These are phyloP conservation scores for Mormyrus hasselquistii DNA, from an alignment of 2,797 vertebrate genomes.

Conservation along the genomic window DNA sequence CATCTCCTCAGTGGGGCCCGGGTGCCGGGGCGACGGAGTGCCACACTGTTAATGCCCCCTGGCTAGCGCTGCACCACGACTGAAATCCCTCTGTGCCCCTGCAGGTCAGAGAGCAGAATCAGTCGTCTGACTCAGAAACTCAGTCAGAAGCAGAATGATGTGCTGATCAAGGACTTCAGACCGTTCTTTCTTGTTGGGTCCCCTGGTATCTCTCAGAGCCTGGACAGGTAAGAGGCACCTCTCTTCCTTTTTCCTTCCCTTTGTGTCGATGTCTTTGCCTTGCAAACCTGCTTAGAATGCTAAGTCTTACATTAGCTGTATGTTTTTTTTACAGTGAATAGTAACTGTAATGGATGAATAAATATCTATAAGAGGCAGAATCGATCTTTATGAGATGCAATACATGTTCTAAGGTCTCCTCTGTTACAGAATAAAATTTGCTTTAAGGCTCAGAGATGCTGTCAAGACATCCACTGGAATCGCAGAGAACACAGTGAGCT, in stretches of 20 bases:
- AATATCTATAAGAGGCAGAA: background rate
- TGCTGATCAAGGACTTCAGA: conserved; percentile 71
- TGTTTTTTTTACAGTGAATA: background rate
- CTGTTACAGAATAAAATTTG: background rate
- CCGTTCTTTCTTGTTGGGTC: conserved; percentile 61
- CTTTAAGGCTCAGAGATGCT: background rate
- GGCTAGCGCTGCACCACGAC: conserved; percentile 16
- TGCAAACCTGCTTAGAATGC: background rate
- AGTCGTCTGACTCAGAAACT: conserved; percentile 68
- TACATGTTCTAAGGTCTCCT: background rate
- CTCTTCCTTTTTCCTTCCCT: background rate
- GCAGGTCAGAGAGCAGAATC: conserved; percentile 59
- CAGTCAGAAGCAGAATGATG: conserved; percentile 68
- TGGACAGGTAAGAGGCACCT: conserved; percentile 72
- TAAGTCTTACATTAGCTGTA: background rate
- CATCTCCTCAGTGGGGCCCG: background rate
- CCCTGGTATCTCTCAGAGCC: conserved; percentile 58
- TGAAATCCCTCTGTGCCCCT: conserved; percentile 24
- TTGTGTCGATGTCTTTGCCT: background rate
- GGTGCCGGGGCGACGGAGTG: background rate
- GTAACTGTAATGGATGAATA: background rate
- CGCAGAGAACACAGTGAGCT: background rate
- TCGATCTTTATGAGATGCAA: background rate
- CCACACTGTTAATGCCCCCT: background rate
- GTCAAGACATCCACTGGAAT: background rate